These are phyloP conservation scores for Ochropleura leucogaster DNA, from an alignment of 2,888 invertebrate species.

Conservation along the genomic window DNA sequence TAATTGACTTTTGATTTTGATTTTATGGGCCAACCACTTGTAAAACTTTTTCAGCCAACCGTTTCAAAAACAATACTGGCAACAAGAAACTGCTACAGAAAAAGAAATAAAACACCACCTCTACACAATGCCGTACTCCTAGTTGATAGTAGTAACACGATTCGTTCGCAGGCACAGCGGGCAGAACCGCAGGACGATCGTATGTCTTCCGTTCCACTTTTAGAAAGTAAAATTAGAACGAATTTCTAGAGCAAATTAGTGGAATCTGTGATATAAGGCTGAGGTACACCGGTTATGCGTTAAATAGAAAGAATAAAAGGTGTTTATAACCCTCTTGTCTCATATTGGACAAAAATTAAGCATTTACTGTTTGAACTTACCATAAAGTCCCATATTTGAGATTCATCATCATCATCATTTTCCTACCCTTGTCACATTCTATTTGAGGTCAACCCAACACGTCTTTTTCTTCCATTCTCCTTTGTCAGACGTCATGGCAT, in stretches of 20 bases:
- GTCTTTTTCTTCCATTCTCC: no score
- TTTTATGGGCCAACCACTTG: background rate
- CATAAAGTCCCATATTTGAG: no score
- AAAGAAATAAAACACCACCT: conserved; percentile 11
- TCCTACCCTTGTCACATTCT: no score
- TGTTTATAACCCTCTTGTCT: background rate
- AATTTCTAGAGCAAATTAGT: conserved; percentile 68
- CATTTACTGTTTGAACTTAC: no score
- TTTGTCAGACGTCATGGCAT: no score
- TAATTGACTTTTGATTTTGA: no score
- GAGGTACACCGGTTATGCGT: conserved; percentile 18
- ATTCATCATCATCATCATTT: no score
- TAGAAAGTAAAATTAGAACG: conserved; percentile 60
- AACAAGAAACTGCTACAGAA: conserved; percentile 5
- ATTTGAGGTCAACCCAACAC: no score
- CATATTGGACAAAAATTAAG: no score
- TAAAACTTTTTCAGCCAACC: background rate
- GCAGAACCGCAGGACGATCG: conserved; percentile 47
- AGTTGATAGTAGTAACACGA: conserved; percentile 15
- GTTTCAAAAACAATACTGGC: background rate
- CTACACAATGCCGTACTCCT: background rate
- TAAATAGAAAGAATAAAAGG: background rate
- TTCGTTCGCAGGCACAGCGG: conserved; percentile 4
- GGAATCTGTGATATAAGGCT: conserved; percentile 43
- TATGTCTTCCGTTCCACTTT: conserved; percentile 43